These are phyloP conservation scores for Pterocles orientalis DNA, from an alignment of 2,113 vertebrate genomes.

Conservation along the genomic window DNA sequence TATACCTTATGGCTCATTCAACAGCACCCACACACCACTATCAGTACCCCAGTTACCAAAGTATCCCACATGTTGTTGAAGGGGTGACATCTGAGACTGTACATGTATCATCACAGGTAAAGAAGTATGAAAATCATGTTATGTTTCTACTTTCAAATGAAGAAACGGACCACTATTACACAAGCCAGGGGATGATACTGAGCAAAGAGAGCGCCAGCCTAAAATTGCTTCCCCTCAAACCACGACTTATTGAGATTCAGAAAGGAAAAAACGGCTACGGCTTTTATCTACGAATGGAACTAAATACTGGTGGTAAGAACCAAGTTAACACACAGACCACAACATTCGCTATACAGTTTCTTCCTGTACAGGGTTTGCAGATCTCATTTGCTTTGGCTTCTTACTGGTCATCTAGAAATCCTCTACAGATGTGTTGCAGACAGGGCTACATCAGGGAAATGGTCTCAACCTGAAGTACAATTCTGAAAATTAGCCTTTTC, in stretches of 20 bases:
- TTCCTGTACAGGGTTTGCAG: neutral
- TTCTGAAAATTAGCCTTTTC: neutral
- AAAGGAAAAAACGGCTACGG: conserved; percentile 85
- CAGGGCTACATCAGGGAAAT: neutral
- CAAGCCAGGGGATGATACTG: conserved; percentile 69
- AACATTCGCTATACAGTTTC: neutral
- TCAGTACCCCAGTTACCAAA: neutral
- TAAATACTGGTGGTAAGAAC: conserved; percentile 70
- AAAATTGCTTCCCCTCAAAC: conserved; percentile 81
- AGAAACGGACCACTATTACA: conserved; percentile 78
- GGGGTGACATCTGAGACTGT: neutral
- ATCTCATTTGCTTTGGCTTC: neutral
- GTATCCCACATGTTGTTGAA: neutral
- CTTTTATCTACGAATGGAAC: conserved; percentile 81
- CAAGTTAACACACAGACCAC: neutral
- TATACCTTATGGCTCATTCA: neutral
- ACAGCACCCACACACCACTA: neutral
- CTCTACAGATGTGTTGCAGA: neutral
- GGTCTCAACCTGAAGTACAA: neutral
- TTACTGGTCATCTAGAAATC: neutral
- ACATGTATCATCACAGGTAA: conserved; percentile 75
- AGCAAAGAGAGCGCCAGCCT: conserved; percentile 76
- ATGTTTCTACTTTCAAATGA: conserved; percentile 86
- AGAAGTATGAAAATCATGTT: conserved; percentile 73
- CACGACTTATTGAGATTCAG: conserved; percentile 77